Percentiles rank a stretch among this genome's conserved stretches.
Conservation (phyloP, 1,140 invertebrate genomes). For the Drusus annulatus region DNA sequence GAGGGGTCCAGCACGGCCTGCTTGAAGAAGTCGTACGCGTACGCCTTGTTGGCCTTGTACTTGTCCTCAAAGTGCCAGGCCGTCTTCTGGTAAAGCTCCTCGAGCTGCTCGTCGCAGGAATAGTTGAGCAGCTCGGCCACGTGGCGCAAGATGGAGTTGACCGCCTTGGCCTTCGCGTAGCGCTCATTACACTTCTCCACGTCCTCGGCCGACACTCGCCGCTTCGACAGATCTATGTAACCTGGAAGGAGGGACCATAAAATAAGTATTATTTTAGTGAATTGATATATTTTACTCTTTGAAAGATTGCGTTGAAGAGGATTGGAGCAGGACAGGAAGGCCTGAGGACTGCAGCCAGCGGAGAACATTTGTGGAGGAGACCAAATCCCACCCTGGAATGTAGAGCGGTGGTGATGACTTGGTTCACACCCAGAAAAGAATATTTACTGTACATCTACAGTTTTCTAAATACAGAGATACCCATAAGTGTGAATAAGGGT, state of each 20-base stretch:
- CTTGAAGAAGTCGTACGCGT: constrained; percentile 98
- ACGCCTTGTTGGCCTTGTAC: constrained; percentile 95
- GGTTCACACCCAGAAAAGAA: no score
- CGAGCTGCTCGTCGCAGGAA: constrained; percentile 91
- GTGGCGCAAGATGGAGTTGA: constrained; percentile 97
- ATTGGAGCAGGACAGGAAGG: no score
- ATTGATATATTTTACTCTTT: no score
- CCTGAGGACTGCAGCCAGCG: no score
- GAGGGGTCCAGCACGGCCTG: constrained; percentile 95
- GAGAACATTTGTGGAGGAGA: no score
- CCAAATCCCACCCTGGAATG: no score
- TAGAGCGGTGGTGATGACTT: no score
- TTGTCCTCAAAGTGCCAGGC: constrained; percentile 99
- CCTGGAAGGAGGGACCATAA: constrained; percentile 74
- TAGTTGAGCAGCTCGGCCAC: constrained; percentile 96
- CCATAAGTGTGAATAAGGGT: no score
- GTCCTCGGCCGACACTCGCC: constrained; percentile 98
- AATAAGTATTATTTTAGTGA: no score
- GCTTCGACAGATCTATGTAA: constrained; percentile 99
- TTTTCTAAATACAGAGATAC: no score
- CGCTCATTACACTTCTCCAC: constrained; percentile 98
- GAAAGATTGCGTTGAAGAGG: no score
- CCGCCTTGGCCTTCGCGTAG: constrained; percentile 98
- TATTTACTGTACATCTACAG: no score
- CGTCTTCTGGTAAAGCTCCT: constrained; percentile 97